These are phyloP conservation scores for Allophyes oxyacanthae DNA, from an alignment of 2,888 invertebrate genomes.

Conservation along the genomic window DNA sequence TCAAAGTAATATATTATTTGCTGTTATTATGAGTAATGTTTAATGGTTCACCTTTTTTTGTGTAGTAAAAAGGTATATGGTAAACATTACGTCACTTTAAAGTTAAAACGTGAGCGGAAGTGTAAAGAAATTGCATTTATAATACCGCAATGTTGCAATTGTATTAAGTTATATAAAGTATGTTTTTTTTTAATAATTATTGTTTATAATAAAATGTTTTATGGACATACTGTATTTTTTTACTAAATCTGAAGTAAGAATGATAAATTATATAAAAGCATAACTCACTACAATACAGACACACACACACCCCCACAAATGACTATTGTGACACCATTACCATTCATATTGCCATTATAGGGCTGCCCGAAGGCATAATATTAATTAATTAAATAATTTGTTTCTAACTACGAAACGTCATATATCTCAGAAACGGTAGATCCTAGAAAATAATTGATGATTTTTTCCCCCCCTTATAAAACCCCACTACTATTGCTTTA, in stretches of 20 bases:
- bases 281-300: too few relatives aligned
- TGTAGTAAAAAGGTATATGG: slow-evolving; percentile 35
- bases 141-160: slow-evolving; percentile 82
- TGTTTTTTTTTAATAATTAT: slow-evolving; percentile 84
- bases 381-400: not conserved
- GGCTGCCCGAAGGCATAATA: too few relatives aligned
- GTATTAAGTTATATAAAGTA: slow-evolving; percentile 78
- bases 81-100: slow-evolving; percentile 39
- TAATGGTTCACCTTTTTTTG: slow-evolving; percentile 38
- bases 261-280: too few relatives aligned
- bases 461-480: too few relatives aligned
- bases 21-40: slow-evolving; percentile 41
- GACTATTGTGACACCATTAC: too few relatives aligned
- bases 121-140: slow-evolving; percentile 82
- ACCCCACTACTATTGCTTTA: too few relatives aligned
- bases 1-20: slow-evolving; percentile 61
- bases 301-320: too few relatives aligned
- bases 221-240: slow-evolving; percentile 56
- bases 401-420: not conserved
- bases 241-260: not conserved
- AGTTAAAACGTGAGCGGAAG: slow-evolving; percentile 58
- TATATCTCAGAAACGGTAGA: too few relatives aligned
- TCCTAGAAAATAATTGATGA: too few relatives aligned
- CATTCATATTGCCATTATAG: too few relatives aligned
- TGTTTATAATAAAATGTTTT: slow-evolving; percentile 89